Base-by-base conservation (phyloP, 2,113 vertebrate genomes). In the Fukomys damarensis region DNA sequence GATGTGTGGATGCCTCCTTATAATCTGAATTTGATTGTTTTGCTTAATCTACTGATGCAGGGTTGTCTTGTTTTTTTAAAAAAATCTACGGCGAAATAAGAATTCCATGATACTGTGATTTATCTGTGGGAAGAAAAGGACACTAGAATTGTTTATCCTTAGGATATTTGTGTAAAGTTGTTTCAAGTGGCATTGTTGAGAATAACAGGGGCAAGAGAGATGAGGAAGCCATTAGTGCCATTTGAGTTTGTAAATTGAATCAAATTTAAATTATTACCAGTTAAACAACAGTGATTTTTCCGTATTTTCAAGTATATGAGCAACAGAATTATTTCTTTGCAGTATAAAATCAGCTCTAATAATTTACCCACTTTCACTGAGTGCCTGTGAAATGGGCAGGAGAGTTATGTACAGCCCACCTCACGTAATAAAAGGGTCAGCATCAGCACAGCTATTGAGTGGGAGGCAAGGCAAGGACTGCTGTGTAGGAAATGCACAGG, bases 111-210 rank as follows among this genome's bases (percentile, higher is more conserved):
- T 96, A 80, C 87, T 96, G 32, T 95, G 92, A 97, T 97, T 97
- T 98, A 65, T 96, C 77, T 95, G 72, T 96, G 66, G 94, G 70
- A 91, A 86, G 91, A 91, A 97, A 85, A 97, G 95, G 30, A 94
- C 93, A 93, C 32, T 54, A 95, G 96, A 97, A 97, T 94, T 91
- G 46, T 83, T 96, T 96, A 86, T 95, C 92, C 95, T 96, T 52
- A 26, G 93, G 7, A 79, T 96, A 79, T 82, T n/a, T 96, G 95
- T 80, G 82, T 95, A 94, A 97, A 96, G 43, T 97, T 98, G 80
- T 96, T 28, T 95, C 94, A 38, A 26, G 66, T 94, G 86, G 82
- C 76, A 26, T 97, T 24, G 4, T 26, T 28, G 72, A 81, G 56
- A 94, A 49, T 17, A 58, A 96, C 97, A 85, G 13, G 86, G 94